phyloP scores from a whole-genome alignment of 1,140 invertebrate genomes.

The Drosophila simulans region DNA sequence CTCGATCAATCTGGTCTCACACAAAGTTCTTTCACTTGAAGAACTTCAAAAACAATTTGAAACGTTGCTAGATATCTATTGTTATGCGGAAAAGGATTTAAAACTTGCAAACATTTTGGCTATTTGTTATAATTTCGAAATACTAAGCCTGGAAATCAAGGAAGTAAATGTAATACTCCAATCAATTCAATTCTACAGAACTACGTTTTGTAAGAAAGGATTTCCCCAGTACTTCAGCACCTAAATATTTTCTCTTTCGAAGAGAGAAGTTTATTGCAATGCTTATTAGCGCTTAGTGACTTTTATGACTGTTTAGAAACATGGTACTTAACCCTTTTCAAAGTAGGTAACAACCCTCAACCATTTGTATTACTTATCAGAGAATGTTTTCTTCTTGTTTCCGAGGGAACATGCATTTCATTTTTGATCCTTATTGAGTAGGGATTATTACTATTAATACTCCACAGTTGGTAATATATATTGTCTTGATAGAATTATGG shows the following conservation, averaged over 20 bases:
- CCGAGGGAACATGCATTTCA: slow-evolving; percentile 8
- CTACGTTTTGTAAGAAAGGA: neutral
- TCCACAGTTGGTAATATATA: too few species aligned
- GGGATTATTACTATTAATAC: slow-evolving; percentile 12
- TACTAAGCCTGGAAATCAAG: too few species aligned
- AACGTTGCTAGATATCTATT: too few species aligned
- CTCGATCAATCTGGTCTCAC: neutral
- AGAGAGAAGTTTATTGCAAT: neutral
- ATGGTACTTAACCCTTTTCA: slow-evolving; percentile 12
- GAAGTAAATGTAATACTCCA: neutral
- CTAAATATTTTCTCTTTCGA: neutral
- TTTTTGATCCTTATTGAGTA: slow-evolving; percentile 6
- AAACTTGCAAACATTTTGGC: too few species aligned
- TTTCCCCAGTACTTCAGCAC: neutral
- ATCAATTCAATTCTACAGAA: neutral
- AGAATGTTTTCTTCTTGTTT: slow-evolving; percentile 14
- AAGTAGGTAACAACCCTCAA: slow-evolving; percentile 14
- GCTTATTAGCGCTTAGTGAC: slow-evolving; percentile 30
- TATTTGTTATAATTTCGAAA: too few species aligned
- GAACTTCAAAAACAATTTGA: too few species aligned
- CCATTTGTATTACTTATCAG: neutral
- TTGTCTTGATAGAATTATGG: too few species aligned
- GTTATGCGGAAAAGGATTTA: too few species aligned
- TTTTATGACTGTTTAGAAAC: slow-evolving; percentile 29
- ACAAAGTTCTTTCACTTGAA: neutral